These are phyloP conservation scores for Lymantria monacha DNA, from an alignment of 2,888 invertebrate species.

Conservation along the genomic window DNA sequence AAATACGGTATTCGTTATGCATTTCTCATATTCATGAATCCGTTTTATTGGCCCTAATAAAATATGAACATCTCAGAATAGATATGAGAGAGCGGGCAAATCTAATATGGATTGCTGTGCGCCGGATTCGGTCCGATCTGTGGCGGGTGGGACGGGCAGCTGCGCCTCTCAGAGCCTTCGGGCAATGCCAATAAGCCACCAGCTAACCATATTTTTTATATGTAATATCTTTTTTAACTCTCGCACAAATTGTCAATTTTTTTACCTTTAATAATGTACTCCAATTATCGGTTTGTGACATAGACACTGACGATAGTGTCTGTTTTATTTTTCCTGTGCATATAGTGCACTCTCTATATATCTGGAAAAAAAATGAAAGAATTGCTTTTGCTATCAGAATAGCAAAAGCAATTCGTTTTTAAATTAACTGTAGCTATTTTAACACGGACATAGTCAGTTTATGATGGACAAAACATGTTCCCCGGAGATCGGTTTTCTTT, in stretches of 20 bases:
- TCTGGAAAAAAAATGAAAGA: too few relatives aligned
- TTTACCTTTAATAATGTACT: not conserved
- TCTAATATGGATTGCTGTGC: constrained; percentile 81
- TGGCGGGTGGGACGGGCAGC: constrained; percentile 55
- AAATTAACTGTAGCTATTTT: too few relatives aligned
- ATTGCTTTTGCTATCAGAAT: too few relatives aligned
- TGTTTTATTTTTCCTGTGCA: too few relatives aligned
- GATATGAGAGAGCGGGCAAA: constrained; percentile 80
- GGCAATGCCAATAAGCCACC: constrained; percentile 18
- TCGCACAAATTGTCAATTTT: not conserved
- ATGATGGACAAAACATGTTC: too few relatives aligned
- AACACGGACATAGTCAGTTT: too few relatives aligned
- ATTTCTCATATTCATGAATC: constrained; percentile 83
- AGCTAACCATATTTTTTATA: constrained; percentile 14
- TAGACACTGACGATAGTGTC: not conserved
- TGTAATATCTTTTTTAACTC: not conserved
- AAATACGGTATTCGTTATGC: constrained; percentile 82
- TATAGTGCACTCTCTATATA: too few relatives aligned
- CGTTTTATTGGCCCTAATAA: constrained; percentile 83
- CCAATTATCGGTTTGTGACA: not conserved
- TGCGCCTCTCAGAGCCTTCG: constrained; percentile 30
- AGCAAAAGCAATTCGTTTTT: too few relatives aligned
- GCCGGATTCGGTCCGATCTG: constrained; percentile 71
- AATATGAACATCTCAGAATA: constrained; percentile 83
- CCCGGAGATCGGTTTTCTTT: too few relatives aligned